Evolutionary conservation across 2,797 vertebrate species (phyloP).

Genomic region (Ataeniobius toweri): DNA sequence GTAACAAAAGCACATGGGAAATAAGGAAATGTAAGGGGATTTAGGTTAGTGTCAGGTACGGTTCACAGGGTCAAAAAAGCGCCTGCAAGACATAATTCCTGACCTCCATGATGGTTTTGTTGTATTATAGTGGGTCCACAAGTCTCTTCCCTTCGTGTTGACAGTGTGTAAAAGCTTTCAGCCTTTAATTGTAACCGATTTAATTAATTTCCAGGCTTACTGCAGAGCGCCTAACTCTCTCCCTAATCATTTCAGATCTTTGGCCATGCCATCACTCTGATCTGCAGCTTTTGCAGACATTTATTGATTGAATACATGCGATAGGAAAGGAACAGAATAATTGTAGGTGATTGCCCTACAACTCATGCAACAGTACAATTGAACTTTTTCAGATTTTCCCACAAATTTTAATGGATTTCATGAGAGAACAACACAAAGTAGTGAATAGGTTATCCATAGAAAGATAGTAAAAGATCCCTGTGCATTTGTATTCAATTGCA

Average conservation of each 20-base stretch:
- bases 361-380: background rate
- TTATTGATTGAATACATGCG: slow-evolving; percentile 61
- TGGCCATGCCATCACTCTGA: slow-evolving; percentile 60
- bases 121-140: background rate
- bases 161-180: slow-evolving; percentile 53
- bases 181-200: slow-evolving; percentile 69
- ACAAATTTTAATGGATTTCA: background rate
- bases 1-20: slow-evolving; percentile 19
- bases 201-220: slow-evolving; percentile 70
- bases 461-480: background rate
- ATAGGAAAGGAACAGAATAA: slow-evolving; percentile 35
- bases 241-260: slow-evolving; percentile 72
- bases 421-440: background rate
- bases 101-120: slow-evolving; percentile 9
- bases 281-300: slow-evolving; percentile 42
- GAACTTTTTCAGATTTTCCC: background rate
- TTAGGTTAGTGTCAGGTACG: slow-evolving; percentile 60
- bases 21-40: slow-evolving; percentile 34
- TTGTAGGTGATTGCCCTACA: background rate
- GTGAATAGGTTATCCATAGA: background rate
- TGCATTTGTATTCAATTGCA: background rate
- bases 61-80: slow-evolving; percentile 1
- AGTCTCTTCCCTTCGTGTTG: slow-evolving; percentile 35
- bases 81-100: slow-evolving; percentile 19
- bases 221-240: slow-evolving; percentile 59